Base-by-base conservation (phyloP, 1,140 invertebrate species). In the Solenopsis invicta region DNA sequence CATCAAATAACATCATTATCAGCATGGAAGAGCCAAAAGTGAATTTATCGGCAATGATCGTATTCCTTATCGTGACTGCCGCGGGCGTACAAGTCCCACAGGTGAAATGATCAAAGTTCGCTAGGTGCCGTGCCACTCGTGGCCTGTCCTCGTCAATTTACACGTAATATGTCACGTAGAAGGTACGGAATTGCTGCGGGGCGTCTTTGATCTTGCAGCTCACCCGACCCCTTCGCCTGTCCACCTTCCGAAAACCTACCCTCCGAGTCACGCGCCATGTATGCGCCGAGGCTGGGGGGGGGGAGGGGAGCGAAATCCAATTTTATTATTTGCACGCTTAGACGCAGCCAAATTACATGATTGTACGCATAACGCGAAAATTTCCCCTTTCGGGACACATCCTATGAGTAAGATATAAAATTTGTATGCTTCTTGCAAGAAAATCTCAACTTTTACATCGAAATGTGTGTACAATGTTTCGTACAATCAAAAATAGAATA, bases 121-220 rank as follows among this genome's bases (percentile, higher is more conserved):
- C 76, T 88, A 81, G 67, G 71, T 71, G 66, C 85, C 66, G 87
- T 81, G 72, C 89, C 91, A 85, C 85, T 89, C 74, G 76, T 89
- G 29, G 88, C 41, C 89, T 92, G 94, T 94, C 94, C 78, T 75
- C 89, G 88, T 91, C 93, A 93, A 94, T 94, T 94, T 91, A 85
- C 80, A 54, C 52, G 85, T 94, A 94, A 94, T 94, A 94, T 92
- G 90, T 94, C 93, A 94, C 85, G 91, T 74, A 61, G 81, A 81
- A 86, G 85, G 78, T 88, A 80, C 72, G 87, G 74, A 90, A 93
- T 91, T 86, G 87, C 67, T 81, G 64, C 50, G 72, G 81, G 80
- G 71, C 86, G 88, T 92, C 93, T 93, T 93, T 93, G 92, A 93
- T 93, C 93, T 92, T 84, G 61, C 71, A 69, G 45, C 75, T 61